These are phyloP conservation scores for Hylaeus volcanicus DNA, from an alignment of 1,140 invertebrate genomes.

Conservation along the genomic window DNA sequence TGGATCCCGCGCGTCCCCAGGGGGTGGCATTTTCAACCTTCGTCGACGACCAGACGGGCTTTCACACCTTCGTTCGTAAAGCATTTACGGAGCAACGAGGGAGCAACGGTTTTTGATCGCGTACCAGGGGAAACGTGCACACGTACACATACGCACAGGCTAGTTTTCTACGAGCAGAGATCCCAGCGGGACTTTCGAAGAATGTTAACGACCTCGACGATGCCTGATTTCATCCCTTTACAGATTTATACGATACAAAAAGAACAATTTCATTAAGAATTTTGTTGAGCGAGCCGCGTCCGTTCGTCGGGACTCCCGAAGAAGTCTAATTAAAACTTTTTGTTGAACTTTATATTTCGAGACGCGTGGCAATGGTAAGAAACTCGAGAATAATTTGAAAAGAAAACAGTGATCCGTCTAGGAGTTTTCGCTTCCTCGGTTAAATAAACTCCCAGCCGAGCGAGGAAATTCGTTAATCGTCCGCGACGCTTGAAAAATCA, in stretches of 20 bases:
- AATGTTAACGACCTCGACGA: slow-evolving; percentile 23
- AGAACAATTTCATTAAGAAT: slow-evolving; percentile 4
- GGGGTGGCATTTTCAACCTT: slow-evolving; percentile 5
- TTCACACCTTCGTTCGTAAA: slow-evolving; percentile 2
- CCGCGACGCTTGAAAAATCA: background rate
- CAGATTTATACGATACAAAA: background rate
- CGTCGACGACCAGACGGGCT: slow-evolving; percentile 6
- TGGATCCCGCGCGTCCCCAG: background rate
- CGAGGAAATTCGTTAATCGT: background rate
- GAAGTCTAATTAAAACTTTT: slow-evolving; percentile 6
- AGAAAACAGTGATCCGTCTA: background rate
- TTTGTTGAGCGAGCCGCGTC: background rate
- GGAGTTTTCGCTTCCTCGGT: background rate
- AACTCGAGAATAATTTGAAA: background rate
- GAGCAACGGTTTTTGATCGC: slow-evolving; percentile 32
- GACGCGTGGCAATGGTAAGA: background rate
- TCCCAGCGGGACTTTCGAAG: background rate
- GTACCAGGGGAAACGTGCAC: background rate
- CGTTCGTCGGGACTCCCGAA: background rate
- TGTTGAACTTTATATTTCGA: background rate
- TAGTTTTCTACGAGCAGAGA: background rate
- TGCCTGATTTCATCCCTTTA: background rate
- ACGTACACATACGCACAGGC: background rate
- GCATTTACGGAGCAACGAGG: slow-evolving; percentile 30
- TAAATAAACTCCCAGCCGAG: background rate